Evolutionary conservation across 2,888 invertebrate genomes (phyloP), one percentile per base, ranked within the genome.

Genomic region (Synanthedon tipuliformis): DNA sequence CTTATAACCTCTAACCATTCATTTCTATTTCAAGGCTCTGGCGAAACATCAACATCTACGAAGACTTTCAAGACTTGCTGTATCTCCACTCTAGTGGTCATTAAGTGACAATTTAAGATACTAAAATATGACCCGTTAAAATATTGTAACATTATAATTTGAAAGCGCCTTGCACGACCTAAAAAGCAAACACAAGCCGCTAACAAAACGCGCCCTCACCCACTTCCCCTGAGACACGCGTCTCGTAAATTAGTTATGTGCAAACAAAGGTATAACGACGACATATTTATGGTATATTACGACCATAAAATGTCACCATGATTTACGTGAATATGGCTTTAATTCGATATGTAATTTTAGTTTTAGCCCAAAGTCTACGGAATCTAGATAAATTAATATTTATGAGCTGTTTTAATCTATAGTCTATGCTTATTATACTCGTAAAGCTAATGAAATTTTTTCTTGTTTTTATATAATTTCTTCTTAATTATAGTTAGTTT

Each of bases 241-340:
- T 45, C 13, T 15, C 12, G 59, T 61, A 58, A 60, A 55, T 59
- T 60, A 61, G 57, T 50, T 55, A 45, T 49, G 49, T 49, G 18
- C 50, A 54, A 54, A 63, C 60, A 61, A 62, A 60, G 61, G 58
- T 59, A 55, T 41, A 51, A 40, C 52, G 10, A 34, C 41, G 52
- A 52, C 51, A 59, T 57, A 57, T 60, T 58, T 57, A 61, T 56
- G 56, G 62, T 58, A 60, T 63, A 61, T 61, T 61, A 61, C 54
- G 52, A 51, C 55, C 53, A 57, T 59, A 57, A 60, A 60, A 51
- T 57, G 57, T 58, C 54, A 40, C 41, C 34, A 48, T 49, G 18
- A 16, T 49, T 49, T 49, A 45, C 45, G 45, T 45, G 45, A 45
- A 15, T 13, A 45, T 8, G 45, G n/a, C 15, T 45, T 45, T 45